Evolutionary conservation across 2,888 invertebrate genomes (phyloP), one percentile per base, ranked within the genome.

Genomic region (Carabus problematicus): DNA sequence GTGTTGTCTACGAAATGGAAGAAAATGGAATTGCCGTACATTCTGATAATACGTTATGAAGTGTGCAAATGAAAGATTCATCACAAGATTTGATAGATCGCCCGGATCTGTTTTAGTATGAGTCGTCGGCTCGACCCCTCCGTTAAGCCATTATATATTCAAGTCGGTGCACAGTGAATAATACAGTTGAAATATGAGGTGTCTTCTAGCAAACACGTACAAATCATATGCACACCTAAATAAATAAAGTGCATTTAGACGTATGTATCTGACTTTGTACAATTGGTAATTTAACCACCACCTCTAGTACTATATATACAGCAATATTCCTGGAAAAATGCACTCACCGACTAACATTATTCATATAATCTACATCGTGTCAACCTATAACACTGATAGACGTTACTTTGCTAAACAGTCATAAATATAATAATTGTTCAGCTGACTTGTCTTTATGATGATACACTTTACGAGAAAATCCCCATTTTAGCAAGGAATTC

Each of bases 181-280:
- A 56, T 56, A 40, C 56, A 56, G 40, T 8, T 56, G 56, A 56
- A 56, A 56, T 56, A 56, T 56, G 56, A 56, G 56, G 29, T 56
- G 40, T 40, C 39, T 18, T 39, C 12, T 40, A 40, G 56, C 29
- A 29, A n/a, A 56, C 56, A 56, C 18, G 56, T 56, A 56, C 56
- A 56, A 56, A 56, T 56, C 56, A 56, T 39, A 56, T 56, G n/a
- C 56, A 56, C 56, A 9, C 56, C n/a, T 56, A 56, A 56, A 56
- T 56, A 56, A 56, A 56, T 56, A 56, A 56, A 54, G 54, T 7
- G 11, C 14, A 14, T 45, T 12, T 45, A 7, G 11, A 2, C 14
- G 45, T 2, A 45, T 45, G 7, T 45, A 45, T 45, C n/a, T 45
- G 14, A 11, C 11, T 45, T 12, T 2, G 7, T 45, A 14, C 45